These are phyloP conservation scores for Otus sunia DNA, from an alignment of 2,113 vertebrate species.

Conservation along the genomic window DNA sequence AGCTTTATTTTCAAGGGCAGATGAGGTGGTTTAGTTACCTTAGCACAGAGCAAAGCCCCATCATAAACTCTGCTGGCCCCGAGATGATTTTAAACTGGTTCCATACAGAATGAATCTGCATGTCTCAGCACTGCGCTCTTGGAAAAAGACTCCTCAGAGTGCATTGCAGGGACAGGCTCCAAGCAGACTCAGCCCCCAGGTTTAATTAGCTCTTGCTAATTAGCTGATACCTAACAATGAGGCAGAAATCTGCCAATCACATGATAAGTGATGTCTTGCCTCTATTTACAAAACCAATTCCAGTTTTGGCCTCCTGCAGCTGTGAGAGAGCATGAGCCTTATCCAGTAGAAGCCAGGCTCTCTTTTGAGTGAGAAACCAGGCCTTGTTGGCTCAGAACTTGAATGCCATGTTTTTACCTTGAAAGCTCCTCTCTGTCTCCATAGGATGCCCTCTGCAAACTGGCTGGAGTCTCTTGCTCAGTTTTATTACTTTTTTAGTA, in stretches of 20 bases:
- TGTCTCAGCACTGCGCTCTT: too few relatives aligned
- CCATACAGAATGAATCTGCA: neutral
- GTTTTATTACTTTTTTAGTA: neutral
- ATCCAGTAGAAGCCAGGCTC: neutral
- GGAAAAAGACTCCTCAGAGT: neutral
- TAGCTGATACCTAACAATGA: neutral
- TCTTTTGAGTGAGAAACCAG: neutral
- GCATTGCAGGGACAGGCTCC: neutral
- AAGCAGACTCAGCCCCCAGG: neutral
- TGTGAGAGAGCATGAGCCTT: neutral
- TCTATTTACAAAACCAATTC: neutral
- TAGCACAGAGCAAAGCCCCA: neutral
- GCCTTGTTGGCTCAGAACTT: neutral
- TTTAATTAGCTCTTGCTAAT: neutral
- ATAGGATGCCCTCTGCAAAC: neutral
- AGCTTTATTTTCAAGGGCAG: neutral
- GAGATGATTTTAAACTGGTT: neutral
- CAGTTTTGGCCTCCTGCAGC: neutral
- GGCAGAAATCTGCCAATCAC: neutral
- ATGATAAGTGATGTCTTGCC: neutral
- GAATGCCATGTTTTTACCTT: neutral
- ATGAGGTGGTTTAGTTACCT: neutral
- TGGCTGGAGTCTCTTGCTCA: neutral
- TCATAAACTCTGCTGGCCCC: neutral
- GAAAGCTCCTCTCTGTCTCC: neutral